These are phyloP conservation scores for Galerucella nymphaeae DNA, from an alignment of 2,888 invertebrate species.

Conservation along the genomic window DNA sequence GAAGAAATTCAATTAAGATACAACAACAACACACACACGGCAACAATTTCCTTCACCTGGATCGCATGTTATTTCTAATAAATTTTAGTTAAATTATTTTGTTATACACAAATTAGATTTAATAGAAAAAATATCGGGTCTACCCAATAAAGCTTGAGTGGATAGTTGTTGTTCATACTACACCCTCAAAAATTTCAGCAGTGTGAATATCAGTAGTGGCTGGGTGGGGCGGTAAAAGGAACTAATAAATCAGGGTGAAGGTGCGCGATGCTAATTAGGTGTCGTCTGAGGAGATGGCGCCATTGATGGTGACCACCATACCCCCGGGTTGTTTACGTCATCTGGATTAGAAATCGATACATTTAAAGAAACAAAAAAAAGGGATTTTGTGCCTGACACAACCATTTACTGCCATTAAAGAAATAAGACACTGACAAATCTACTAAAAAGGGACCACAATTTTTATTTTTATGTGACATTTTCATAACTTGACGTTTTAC, in stretches of 20 bases:
- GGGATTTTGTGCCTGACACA: constrained; percentile 15
- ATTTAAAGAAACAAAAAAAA: constrained; percentile 14
- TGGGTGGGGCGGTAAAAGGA: constrained; percentile 44
- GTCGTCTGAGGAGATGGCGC: constrained; percentile 61
- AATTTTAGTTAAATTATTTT: neutral
- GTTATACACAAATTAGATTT: too few species aligned
- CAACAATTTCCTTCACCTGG: constrained; percentile 48
- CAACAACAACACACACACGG: constrained; percentile 34
- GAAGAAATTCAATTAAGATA: constrained; percentile 51
- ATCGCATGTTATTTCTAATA: constrained; percentile 12
- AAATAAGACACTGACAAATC: constrained; percentile 20
- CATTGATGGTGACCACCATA: constrained; percentile 50
- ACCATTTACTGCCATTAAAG: constrained; percentile 8
- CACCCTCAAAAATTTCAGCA: too few species aligned
- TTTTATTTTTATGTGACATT: neutral
- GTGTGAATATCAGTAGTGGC: neutral
- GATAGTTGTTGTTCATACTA: too few species aligned
- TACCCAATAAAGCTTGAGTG: too few species aligned
- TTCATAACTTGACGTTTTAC: constrained; percentile 3
- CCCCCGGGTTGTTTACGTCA: constrained; percentile 35
- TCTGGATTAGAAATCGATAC: constrained; percentile 35
- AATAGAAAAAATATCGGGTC: too few species aligned
- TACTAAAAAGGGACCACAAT: constrained; percentile 7
- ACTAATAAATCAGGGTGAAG: constrained; percentile 64
- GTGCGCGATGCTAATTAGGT: constrained; percentile 64